Evolutionary conservation across 2,113 vertebrate genomes (phyloP).

Genomic region (Brachypodius melanocephalos): DNA sequence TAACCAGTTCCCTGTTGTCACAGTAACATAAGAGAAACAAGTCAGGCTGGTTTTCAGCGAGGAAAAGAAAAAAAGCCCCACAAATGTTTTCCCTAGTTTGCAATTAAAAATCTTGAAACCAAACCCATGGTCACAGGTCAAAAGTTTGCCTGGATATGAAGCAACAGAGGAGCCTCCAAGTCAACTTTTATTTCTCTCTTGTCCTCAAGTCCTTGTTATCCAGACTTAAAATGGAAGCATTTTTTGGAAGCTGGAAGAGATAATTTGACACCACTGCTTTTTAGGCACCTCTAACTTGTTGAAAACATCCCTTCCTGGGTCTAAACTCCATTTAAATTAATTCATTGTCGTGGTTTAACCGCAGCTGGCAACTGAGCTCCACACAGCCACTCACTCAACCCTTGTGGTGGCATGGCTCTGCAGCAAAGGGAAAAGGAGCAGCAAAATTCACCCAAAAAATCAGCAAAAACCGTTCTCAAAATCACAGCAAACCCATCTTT

Average conservation of each 20-base stretch:
- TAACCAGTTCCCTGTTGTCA: background rate
- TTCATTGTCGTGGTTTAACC: background rate
- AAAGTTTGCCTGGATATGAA: background rate
- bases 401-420: background rate
- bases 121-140: background rate
- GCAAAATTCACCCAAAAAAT: background rate
- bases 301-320: background rate
- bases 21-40: background rate
- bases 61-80: background rate
- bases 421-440: background rate
- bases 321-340: background rate
- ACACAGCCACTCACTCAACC: fast-evolving
- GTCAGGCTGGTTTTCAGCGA: background rate
- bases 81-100: background rate
- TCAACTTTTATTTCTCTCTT: background rate
- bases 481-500: background rate
- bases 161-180: background rate
- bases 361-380: background rate
- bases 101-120: background rate
- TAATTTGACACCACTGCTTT: background rate
- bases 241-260: background rate
- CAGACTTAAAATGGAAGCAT: background rate
- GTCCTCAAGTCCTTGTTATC: background rate
- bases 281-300: background rate
- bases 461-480: background rate